Evolutionary conservation across 2,888 invertebrate genomes (phyloP).

Genomic region (Shargacucullia verbasci): DNA sequence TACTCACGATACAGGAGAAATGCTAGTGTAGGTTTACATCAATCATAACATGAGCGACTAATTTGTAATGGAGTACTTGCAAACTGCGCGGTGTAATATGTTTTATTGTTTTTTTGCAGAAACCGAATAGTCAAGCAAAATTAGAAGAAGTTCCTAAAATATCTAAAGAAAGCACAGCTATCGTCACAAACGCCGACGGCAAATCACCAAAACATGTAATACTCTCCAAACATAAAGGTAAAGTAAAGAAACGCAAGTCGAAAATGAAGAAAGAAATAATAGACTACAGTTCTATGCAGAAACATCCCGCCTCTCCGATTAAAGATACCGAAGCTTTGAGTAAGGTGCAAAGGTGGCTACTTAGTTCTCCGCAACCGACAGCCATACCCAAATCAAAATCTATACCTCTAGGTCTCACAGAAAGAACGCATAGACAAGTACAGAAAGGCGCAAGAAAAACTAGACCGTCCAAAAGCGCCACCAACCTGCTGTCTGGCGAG

Average conservation of each 20-base stretch:
- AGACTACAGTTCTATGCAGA: constrained; percentile 92
- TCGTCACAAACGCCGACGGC: constrained; percentile 86
- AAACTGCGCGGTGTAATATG: too few species aligned
- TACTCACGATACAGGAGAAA: too few species aligned
- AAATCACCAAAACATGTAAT: constrained; percentile 89
- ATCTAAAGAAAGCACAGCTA: constrained; percentile 79
- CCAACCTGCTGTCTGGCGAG: constrained; percentile 90
- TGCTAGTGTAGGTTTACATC: too few species aligned
- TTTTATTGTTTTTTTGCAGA: constrained; percentile 64
- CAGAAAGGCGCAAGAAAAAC: constrained; percentile 88
- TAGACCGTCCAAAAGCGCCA: constrained; percentile 91
- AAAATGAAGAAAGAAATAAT: constrained; percentile 93
- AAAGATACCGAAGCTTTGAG: constrained; percentile 90
- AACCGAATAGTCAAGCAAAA: constrained; percentile 77
- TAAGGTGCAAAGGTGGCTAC: constrained; percentile 96
- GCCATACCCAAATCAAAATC: constrained; percentile 95
- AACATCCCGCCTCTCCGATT: constrained; percentile 87
- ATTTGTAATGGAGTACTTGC: too few species aligned
- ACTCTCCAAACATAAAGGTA: constrained; percentile 83
- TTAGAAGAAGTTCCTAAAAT: constrained; percentile 77
- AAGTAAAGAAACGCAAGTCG: constrained; percentile 87
- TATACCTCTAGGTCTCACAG: constrained; percentile 92
- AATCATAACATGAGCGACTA: too few species aligned
- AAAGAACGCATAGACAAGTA: constrained; percentile 80
- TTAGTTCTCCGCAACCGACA: constrained; percentile 91